Base-by-base conservation (phyloP, 1,140 invertebrate species). In the Sycophila sp. region DNA sequence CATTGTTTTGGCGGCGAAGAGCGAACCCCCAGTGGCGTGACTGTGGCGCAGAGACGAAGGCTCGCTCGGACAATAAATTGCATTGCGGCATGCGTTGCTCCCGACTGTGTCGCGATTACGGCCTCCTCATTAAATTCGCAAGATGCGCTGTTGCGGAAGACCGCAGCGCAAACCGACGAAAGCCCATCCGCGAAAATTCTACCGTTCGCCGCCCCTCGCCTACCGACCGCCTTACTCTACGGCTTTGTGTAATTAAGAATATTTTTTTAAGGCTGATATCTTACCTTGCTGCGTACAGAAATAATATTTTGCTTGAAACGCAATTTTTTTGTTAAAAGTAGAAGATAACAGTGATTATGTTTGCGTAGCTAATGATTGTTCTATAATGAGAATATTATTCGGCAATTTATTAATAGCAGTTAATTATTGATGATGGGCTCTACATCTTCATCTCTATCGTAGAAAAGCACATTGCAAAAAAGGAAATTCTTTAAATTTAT, bases 31-130 rank as follows among this genome's bases (percentile, higher is more conserved):
- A 30, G 15, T 15, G 10, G 5, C 22, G n/a, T n/a, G 26, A 64
- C 49, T n/a, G n/a, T n/a, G 26, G 19, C 8, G 49, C 15, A 15
- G 49, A 32, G 11, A n/a, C 19, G 30, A 17, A 30, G 32, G 51
- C 22, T 49, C 19, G 30, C 42, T 40, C 15, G 40, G 56, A 60
- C 66, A 60, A 69, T 69, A 60, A 69, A 69, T 69, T 69, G 45
- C 66, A 42, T 60, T 69, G 55, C n/a, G 40, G 30, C 28, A 10
- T 5, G 5, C 17, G 30, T 28, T n/a, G 32, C 26, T 58, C 53
- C 42, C 28, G 30, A 5, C 62, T 26, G 13, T 30, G 53, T 47
- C 38, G 40, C 53, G 55, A 67, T 67, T 67, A 67, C 53, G 15
- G 13, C 40, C 7, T 10, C 49, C 10, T 32, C 42, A 69, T 69